Base-by-base conservation (phyloP, 2,113 vertebrate species). In the Chascanopsetta lugubris region DNA sequence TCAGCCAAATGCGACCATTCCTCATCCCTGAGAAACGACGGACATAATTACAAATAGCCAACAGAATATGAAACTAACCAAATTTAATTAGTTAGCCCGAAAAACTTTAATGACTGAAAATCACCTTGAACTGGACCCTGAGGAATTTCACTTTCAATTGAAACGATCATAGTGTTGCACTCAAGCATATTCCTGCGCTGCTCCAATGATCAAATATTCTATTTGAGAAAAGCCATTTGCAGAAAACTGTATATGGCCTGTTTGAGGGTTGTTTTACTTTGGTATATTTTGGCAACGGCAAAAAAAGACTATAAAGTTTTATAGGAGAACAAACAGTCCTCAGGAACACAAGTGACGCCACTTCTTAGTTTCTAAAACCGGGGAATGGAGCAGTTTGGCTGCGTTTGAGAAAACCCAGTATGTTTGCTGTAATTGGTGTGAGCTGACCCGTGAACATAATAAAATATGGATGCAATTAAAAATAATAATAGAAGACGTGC, bases 1-100 rank as follows among this genome's bases (percentile, higher is more conserved):
- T 65, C 30, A 17, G 36, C 25, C 58, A 42, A 53, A 24, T 67
- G 40, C 6, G 55, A 72, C 64, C 1, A 69, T 84, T 71, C 57
- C 57, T 65, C 40, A 47, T 30, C 47, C 45, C 49, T 78, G 87
- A 80, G 20, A 17, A 10, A 36, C 5, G 9, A 8, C 0, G 51
- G 70, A 86, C 87, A 72, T 67, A 88, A 86, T 85, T 83, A 87
- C 82, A 83, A 79, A 85, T 85, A 83, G 61, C 34, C 43, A 59
- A 6, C 69, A 32, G 34, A 56, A 53, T 66, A 21, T 49, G 45
- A 49, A 64, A 26, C 29, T 38, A 59, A 38, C 46, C 38, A n/a
- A n/a, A n/a, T n/a, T n/a, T n/a, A n/a, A n/a, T n/a, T n/a, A n/a
- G n/a, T n/a, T n/a, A n/a, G n/a, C n/a, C n/a, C n/a, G n/a, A n/a